phyloP scores from a whole-genome alignment of 2,113 vertebrate genomes.

The Sarotherodon lohbergeri region DNA sequence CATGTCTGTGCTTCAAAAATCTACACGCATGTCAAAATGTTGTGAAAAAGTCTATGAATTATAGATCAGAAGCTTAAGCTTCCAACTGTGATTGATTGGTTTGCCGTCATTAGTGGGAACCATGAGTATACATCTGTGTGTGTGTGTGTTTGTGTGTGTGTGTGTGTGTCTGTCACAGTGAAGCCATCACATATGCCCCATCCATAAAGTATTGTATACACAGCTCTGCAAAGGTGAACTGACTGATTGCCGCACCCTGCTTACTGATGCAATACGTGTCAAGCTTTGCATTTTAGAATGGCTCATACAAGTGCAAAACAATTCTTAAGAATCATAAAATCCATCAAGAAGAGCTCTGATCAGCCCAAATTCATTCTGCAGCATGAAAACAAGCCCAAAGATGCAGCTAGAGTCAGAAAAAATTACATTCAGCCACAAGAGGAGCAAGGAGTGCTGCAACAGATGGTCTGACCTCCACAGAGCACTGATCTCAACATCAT shows the following conservation, averaged over 20 bases:
- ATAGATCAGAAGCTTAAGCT: slow-evolving; percentile 54
- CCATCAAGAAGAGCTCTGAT: not conserved
- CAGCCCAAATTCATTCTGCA: not conserved
- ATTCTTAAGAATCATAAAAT: not conserved
- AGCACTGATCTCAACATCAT: not conserved
- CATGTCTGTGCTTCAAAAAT: not conserved
- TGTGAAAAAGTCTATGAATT: slow-evolving; percentile 42
- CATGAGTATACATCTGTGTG: not conserved
- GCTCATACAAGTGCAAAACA: not conserved
- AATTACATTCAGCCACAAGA: not conserved
- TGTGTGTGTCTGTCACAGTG: not conserved
- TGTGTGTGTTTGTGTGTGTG: not conserved
- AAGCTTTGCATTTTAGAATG: not conserved
- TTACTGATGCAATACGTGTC: not conserved
- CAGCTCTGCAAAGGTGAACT: not conserved
- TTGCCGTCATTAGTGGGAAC: slow-evolving; percentile 31
- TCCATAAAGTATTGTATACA: not conserved
- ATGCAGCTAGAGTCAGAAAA: not conserved
- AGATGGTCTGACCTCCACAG: not conserved
- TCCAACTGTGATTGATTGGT: slow-evolving; percentile 53
- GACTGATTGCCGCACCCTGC: not conserved
- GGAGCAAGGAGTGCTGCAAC: not conserved
- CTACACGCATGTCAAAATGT: slow-evolving; percentile 26
- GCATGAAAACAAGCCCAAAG: not conserved
- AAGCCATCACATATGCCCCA: not conserved